Base-by-base conservation (phyloP, 2,797 vertebrate species). In the Danio choprae region DNA sequence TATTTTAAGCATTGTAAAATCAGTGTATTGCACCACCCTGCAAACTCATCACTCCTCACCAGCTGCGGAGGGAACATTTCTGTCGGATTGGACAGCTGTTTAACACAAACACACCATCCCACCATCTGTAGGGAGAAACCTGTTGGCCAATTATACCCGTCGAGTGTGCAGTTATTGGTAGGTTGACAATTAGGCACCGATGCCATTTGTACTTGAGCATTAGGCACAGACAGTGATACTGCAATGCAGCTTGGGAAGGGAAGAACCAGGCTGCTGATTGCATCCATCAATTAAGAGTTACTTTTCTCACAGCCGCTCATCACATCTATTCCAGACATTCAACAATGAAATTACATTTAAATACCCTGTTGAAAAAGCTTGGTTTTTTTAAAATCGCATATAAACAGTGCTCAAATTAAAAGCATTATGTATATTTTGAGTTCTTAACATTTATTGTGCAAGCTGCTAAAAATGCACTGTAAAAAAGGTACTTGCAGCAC, bases 11-110 rank as follows among this genome's bases (percentile, higher is more conserved):
- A 16, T 74, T 69, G 55, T 29, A 69, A 48, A 80, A 80, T 65
- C 44, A 79, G 58, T 55, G 16, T 79, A 72, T 86, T 84, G 75
- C 43, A 70, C 38, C 44, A 62, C 56, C 55, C 44, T 84, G 80
- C 76, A 75, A 51, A 75, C 60, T 74, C 48, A 74, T 84, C 43
- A 80, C 43, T 86, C 46, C 59, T 64, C 74, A 56, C 44, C 86
- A 84, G 74, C 85, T 84, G 82, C 3, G 6, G 58, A 51, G 75
- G 55, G 70, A 75, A 80, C 59, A 41, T 67, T 84, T 77, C 43
- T 81, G 77, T 77, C 62, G 78, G 62, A 74, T 36, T 75, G 63
- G 51, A 86, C 88, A 90, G 88, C 88, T 88, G 86, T 87, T 84
- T 84, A 59, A 84, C 79, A 77, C 73, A 68, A 44, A 59, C 50